Base-by-base conservation (phyloP, 2,888 invertebrate species). In the Andrena trimmerana region DNA sequence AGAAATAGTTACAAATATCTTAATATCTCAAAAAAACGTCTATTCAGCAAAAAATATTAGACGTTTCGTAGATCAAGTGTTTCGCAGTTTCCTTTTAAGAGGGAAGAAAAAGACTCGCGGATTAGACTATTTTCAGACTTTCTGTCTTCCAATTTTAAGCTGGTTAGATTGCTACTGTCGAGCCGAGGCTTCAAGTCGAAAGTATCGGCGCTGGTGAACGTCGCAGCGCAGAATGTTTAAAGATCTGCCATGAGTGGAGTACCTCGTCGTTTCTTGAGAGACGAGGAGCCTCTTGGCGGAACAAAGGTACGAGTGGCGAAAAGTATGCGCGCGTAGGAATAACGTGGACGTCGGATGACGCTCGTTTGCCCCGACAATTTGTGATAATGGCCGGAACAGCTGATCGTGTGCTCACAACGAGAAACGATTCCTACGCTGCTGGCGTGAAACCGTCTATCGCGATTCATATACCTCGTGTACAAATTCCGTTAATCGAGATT, bases 321-420 rank as follows among this genome's bases (percentile, higher is more conserved):
- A 83, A 70, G 69, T 57, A 73, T 24, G 60, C 54, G 65, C 54
- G 82, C 74, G 83, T 83, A 83, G 83, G 74, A 72, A 82, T 65
- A 75, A 70, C 60, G 78, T 68, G 84, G 83, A 72, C 57, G 77
- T 86, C 79, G 83, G 86, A 86, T 85, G 85, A 83, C 77, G 82
- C 85, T 86, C 85, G 81, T 84, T 85, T 78, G 68, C 80, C 42
- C 57, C 65, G 77, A 75, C 83, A 86, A 85, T 83, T 86, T 85
- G 85, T 33, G 36, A 66, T 86, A 83, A 85, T 83, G 71, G 31
- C 85, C 86, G 86, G 85, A 86, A 85, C 83, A 80, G 83, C 83
- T 86, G 84, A 85, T 85, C 85, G 83, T 67, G 69, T 48, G 54
- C 62, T 52, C 67, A 75, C 71, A 72, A 60, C 65, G 83, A 84